Conservation (phyloP, 1,140 invertebrate species). For the Macrobrachium nipponense region DNA sequence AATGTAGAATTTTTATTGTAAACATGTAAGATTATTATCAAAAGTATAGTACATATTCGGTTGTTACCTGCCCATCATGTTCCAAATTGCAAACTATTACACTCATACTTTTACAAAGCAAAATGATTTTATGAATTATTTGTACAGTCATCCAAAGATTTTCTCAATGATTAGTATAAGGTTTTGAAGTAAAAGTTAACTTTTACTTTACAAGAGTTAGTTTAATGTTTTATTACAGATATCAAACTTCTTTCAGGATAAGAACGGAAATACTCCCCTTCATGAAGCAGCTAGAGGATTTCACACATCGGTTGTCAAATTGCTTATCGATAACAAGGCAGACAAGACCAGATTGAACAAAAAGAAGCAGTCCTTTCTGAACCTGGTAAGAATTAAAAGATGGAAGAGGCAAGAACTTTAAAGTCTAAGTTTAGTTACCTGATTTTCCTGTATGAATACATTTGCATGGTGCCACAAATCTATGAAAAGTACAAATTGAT, state of each 20-base stretch:
- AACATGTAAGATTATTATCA: too few species aligned
- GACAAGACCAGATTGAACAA: conserved; percentile 50
- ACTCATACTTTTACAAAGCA: too few species aligned
- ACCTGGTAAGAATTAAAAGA: conserved; percentile 48
- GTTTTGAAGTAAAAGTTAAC: neutral
- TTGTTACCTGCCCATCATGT: too few species aligned
- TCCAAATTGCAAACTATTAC: too few species aligned
- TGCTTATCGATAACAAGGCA: conserved; percentile 58
- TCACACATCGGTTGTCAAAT: conserved; percentile 53
- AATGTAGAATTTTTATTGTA: too few species aligned
- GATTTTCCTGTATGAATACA: neutral
- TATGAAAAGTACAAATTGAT: too few species aligned
- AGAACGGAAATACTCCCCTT: conserved; percentile 57
- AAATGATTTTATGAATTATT: too few species aligned
- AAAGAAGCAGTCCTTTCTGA: conserved; percentile 57
- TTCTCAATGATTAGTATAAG: too few species aligned
- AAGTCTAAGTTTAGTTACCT: neutral
- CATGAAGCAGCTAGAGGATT: conserved; percentile 59
- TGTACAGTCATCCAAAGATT: too few species aligned
- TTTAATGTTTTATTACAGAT: neutral
- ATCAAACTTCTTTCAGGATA: conserved; percentile 45
- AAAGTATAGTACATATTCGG: too few species aligned
- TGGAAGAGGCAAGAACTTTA: too few species aligned
- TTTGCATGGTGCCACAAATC: neutral
- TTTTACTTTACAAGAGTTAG: neutral